Evolutionary conservation across 2,888 invertebrate genomes (phyloP), one percentile per base, ranked within the genome.

Genomic region (Marronus borbonicus): DNA sequence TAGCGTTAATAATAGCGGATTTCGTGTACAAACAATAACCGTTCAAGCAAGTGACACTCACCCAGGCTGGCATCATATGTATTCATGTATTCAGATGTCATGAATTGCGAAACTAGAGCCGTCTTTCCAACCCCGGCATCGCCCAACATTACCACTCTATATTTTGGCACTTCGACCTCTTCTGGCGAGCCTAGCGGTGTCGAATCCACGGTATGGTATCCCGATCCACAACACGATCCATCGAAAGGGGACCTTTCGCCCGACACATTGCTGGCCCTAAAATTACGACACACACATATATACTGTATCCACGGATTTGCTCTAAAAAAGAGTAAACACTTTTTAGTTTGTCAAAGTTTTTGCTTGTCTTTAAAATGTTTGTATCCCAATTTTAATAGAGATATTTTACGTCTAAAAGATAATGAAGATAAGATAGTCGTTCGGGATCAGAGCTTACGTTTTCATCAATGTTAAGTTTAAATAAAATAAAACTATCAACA

Each of bases 61-160:
- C 96, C 96, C 86, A 96, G 89, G 85, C 96, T 97, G 1, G 96
- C 96, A 86, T 97, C 97, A 88, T 97, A 97, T 0, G 97, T 97
- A 89, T 97, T 97, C 94, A 97, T 96, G 86, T 97, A 97, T 86
- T 97, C 97, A 81, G 97, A 97, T 44, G 97, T 97, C 96, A 97
- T 97, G 87, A 98, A 97, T 87, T 98, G 97, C 0, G 95, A 95
- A 1, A 97, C 96, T 36, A 98, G 90, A 1, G 97, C 96, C 0
- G 96, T 95, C 89, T 97, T 98, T 2, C 98, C 97, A 17, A 97
- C 97, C 0, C 96, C 96, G 0, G 96, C 93, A 84, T 96, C 95
- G 0, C 94, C 96, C 3, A 96, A 89, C 86, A 97, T 90, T 10
- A 96, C 95, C 79, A 97, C 95, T n/a, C 96, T 91, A 88, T 95